Evolutionary conservation across 2,797 vertebrate species (phyloP).

Genomic region (Catostomus latipinnis): DNA sequence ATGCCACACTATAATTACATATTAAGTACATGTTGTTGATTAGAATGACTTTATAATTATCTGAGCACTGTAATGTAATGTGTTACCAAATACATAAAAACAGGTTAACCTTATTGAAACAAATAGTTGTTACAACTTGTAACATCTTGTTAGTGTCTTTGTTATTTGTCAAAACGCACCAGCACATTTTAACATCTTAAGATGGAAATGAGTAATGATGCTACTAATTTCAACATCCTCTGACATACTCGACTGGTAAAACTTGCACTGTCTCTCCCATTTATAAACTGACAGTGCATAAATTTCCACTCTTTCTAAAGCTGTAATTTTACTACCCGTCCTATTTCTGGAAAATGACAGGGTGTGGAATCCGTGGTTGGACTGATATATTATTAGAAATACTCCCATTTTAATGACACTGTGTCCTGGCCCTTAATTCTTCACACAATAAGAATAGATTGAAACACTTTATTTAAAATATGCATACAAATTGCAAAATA

Average conservation of each 20-base stretch:
- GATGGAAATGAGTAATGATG: slow-evolving; percentile 63
- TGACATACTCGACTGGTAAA: slow-evolving; percentile 67
- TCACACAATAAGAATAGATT: neutral
- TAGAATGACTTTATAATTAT: slow-evolving; percentile 9
- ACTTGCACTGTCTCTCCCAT: slow-evolving; percentile 65
- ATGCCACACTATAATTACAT: neutral
- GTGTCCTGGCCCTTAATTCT: slow-evolving; percentile 22
- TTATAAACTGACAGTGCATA: slow-evolving; percentile 71
- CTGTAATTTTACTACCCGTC: slow-evolving; percentile 78
- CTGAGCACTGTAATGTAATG: neutral
- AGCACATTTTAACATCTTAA: slow-evolving; percentile 1
- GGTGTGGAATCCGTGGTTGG: slow-evolving; percentile 70
- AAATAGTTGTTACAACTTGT: neutral
- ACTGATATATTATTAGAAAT: slow-evolving; percentile 72
- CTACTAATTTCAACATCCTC: slow-evolving; percentile 60
- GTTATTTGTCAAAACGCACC: no score
- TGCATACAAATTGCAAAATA: no score
- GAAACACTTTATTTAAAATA: slow-evolving; percentile 16
- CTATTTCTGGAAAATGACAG: slow-evolving; percentile 85
- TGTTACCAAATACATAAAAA: neutral
- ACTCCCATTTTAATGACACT: slow-evolving; percentile 27
- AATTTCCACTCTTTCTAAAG: slow-evolving; percentile 76
- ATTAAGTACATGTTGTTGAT: neutral
- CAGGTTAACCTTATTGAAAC: neutral
- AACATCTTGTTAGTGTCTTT: neutral